A percentile compares a stretch with the other conserved stretches of the same genome.
phyloP scores from a whole-genome alignment of 2,797 vertebrate species.

The Parauchenoglanis punctatus region DNA sequence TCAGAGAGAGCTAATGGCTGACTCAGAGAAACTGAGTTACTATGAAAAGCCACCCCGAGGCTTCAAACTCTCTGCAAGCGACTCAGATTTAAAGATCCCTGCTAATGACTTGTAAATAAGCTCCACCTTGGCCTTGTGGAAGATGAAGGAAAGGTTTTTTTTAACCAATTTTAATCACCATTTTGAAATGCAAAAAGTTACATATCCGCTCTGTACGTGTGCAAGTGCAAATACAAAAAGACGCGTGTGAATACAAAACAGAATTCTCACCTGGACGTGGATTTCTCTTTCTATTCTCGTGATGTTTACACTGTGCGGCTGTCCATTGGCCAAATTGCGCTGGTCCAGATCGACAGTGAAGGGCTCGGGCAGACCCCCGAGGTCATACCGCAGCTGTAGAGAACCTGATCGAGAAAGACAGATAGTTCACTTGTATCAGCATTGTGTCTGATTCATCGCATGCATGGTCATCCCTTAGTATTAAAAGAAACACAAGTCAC shows the following conservation, averaged over 20 bases:
- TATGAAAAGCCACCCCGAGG: not conserved
- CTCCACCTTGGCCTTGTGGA: not conserved
- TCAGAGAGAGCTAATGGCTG: slow-evolving; percentile 73
- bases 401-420: slow-evolving; percentile 68
- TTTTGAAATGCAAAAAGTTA: not conserved
- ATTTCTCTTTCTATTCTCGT: slow-evolving; percentile 83
- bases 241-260: not conserved
- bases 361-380: slow-evolving; percentile 87
- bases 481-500: not conserved
- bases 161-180: not conserved
- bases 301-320: slow-evolving; percentile 91
- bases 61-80: slow-evolving; percentile 7
- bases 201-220: no score
- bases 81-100: not conserved
- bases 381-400: slow-evolving; percentile 87
- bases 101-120: slow-evolving; percentile 30
- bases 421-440: not conserved
- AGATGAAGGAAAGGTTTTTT: not conserved
- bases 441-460: not conserved
- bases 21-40: slow-evolving; percentile 3
- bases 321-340: slow-evolving; percentile 76
- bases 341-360: slow-evolving; percentile 82
- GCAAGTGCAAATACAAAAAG: not conserved
- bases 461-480: not conserved
- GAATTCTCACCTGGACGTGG: slow-evolving; percentile 83